Conservation (phyloP, 2,888 invertebrate species). For the Cheiracanthium punctorium region DNA sequence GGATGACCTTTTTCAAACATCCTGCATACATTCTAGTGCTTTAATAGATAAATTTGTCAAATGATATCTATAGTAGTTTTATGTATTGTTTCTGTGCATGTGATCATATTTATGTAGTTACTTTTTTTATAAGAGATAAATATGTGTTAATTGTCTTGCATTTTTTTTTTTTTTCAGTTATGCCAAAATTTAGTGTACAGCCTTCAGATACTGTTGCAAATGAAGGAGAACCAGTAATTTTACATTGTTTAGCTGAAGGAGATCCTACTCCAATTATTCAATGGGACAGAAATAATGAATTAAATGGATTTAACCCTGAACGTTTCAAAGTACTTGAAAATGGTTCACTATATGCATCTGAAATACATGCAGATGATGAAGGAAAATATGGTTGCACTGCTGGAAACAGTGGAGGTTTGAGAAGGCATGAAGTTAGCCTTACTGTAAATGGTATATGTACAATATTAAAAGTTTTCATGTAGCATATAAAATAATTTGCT, state of each 20-base stretch:
- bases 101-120: no score
- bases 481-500: no score
- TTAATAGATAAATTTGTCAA: no score
- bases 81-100: no score
- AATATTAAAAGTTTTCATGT: no score
- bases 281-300: conserved; percentile 92
- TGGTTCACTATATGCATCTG: conserved; percentile 86
- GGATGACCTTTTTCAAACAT: no score
- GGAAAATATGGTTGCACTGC: conserved; percentile 95
- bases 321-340: conserved; percentile 81
- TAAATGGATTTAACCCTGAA: conserved; percentile 81
- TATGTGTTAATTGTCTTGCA: no score
- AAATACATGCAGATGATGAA: conserved; percentile 84
- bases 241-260: conserved; percentile 91
- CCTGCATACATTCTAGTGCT: no score
- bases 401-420: conserved; percentile 92
- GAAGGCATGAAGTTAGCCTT: conserved; percentile 86
- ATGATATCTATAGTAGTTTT: no score
- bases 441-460: conserved; percentile 82
- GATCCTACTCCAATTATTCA: conserved; percentile 92
- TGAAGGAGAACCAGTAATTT: conserved; percentile 83
- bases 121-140: neutral
- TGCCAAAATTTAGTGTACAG: conserved; percentile 86
- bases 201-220: conserved; percentile 86
- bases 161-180: conserved; percentile 79